Evolutionary conservation across 1,140 invertebrate species (phyloP).

Genomic region (Aphelinus atriplicis): DNA sequence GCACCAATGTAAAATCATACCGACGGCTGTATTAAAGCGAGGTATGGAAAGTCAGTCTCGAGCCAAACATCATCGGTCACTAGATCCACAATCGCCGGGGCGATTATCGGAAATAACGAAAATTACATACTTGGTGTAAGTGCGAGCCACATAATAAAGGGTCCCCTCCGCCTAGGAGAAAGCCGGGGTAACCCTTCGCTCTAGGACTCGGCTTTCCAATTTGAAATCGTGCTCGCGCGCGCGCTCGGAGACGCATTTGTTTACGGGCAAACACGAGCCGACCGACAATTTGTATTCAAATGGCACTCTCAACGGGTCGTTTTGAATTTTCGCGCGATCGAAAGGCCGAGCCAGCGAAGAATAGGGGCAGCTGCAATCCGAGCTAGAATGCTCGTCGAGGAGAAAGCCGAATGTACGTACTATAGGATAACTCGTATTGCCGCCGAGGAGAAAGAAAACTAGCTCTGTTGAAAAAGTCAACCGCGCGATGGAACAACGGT

Average conservation of each 20-base stretch:
- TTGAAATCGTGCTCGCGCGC: constrained; percentile 4
- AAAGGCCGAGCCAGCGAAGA: not conserved
- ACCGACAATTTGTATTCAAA: constrained; percentile 28
- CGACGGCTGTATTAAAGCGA: no score
- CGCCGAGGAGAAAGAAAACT: no score
- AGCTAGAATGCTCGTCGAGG: not conserved
- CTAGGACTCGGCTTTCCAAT: constrained; percentile 21
- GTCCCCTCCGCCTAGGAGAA: constrained; percentile 5
- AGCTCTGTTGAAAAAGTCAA: no score
- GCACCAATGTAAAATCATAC: no score
- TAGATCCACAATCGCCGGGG: no score
- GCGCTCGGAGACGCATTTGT: no score
- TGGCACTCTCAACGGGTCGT: constrained; percentile 6
- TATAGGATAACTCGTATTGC: not conserved
- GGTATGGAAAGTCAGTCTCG: no score
- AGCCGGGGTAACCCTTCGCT: constrained; percentile 14
- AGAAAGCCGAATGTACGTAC: constrained; percentile 20
- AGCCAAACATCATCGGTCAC: not conserved
- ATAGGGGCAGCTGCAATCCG: not conserved
- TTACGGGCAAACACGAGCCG: not conserved
- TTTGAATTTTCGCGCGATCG: constrained; percentile 30
- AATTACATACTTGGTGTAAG: not conserved
- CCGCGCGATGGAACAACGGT: no score
- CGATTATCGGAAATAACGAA: constrained; percentile 5
- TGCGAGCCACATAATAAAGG: not conserved